A percentile compares a stretch with the other conserved stretches of the same genome.
Conservation (phyloP, 1,140 invertebrate genomes). For the Nautilus pompilius region DNA sequence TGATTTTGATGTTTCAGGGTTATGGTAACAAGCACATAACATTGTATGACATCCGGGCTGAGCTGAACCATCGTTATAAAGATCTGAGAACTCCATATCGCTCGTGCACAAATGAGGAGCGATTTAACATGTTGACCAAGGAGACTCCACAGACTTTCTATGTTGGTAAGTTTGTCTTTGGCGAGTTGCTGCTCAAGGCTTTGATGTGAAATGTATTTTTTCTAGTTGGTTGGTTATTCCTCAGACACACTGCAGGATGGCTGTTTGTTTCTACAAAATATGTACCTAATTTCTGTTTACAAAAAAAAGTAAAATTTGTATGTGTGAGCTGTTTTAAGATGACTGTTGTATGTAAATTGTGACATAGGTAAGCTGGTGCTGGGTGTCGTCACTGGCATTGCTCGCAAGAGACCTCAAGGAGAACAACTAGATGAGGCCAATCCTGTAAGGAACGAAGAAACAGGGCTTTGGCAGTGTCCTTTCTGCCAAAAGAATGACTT, state of each 20-base stretch:
- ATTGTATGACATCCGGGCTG: slow-evolving; percentile 93
- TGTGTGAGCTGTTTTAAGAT: too few species aligned
- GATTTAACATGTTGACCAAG: slow-evolving; percentile 94
- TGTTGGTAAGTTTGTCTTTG: slow-evolving; percentile 69
- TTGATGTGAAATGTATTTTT: too few species aligned
- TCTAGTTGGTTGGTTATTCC: too few species aligned
- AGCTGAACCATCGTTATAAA: slow-evolving; percentile 93
- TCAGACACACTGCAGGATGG: too few species aligned
- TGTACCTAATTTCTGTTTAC: too few species aligned
- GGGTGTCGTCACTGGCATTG: slow-evolving; percentile 56
- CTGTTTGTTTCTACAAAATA: too few species aligned
- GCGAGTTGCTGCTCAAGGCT: background rate
- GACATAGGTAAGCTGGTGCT: slow-evolving; percentile 58
- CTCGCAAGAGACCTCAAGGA: slow-evolving; percentile 82
- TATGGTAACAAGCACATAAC: slow-evolving; percentile 98
- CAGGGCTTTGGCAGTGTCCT: slow-evolving; percentile 93
- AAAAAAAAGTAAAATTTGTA: too few species aligned
- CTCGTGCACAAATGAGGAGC: slow-evolving; percentile 77
- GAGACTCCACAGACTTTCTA: slow-evolving; percentile 94
- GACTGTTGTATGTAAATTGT: too few species aligned
- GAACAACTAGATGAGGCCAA: slow-evolving; percentile 94
- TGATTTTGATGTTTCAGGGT: too few species aligned
- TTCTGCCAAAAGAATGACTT: slow-evolving; percentile 96
- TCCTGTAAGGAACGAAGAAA: slow-evolving; percentile 90
- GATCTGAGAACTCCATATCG: slow-evolving; percentile 81